Evolutionary conservation across 2,797 vertebrate genomes (phyloP).

Genomic region (Simalia tracyae): DNA sequence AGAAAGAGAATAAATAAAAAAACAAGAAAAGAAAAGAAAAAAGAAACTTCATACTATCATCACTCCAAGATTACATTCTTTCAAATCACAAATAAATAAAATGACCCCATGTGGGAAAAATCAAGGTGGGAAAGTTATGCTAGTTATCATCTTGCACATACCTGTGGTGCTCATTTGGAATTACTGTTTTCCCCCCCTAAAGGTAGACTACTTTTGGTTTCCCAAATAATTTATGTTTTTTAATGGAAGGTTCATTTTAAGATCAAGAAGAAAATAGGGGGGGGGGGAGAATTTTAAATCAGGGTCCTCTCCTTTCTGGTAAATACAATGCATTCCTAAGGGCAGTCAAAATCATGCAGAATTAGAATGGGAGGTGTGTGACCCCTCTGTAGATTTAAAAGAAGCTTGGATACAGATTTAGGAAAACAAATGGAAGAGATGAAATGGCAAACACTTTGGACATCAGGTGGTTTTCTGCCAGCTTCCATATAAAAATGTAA

Average conservation of each 20-base stretch:
- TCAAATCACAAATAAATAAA: not conserved
- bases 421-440: not conserved
- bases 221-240: not conserved
- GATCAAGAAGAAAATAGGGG: not conserved
- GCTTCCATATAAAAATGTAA: not conserved
- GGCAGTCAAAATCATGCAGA: not conserved
- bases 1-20: not conserved
- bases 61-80: not conserved
- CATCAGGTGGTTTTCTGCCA: not conserved
- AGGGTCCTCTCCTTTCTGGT: not conserved
- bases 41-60: not conserved
- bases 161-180: not conserved
- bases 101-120: not conserved
- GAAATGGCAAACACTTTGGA: not conserved
- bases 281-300: not conserved
- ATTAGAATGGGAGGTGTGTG: not conserved
- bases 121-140: not conserved
- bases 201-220: not conserved
- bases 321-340: not conserved
- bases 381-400: too few relatives aligned
- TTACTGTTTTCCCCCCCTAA: not conserved
- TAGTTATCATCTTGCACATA: not conserved
- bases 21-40: not conserved
- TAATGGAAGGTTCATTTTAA: not conserved
- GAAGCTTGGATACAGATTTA: not conserved